Evolutionary conservation across 2,888 invertebrate genomes (phyloP).

Genomic region (Cephus pygmeus): DNA sequence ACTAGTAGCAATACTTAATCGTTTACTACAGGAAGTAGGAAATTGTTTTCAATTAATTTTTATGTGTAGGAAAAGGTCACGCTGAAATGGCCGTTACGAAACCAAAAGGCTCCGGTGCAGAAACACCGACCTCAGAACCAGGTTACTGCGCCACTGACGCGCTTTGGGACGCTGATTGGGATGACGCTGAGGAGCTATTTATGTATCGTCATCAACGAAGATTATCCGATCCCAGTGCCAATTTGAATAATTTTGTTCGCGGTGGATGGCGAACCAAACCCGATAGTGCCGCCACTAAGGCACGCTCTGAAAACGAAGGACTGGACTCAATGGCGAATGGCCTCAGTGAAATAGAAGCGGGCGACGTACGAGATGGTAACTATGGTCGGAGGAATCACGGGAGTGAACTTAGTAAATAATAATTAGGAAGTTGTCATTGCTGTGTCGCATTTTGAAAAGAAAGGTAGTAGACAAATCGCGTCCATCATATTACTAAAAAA

Average conservation of each 20-base stretch:
- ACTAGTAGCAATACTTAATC: slow-evolving; percentile 14
- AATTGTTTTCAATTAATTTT: slow-evolving; percentile 6
- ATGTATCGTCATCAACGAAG: slow-evolving; percentile 84
- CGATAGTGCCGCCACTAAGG: slow-evolving; percentile 69
- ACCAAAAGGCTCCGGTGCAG: slow-evolving; percentile 90
- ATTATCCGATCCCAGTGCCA: slow-evolving; percentile 93
- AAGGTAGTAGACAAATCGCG: neutral
- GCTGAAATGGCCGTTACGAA: slow-evolving; percentile 98
- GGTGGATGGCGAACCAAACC: slow-evolving; percentile 82
- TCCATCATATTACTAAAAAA: neutral
- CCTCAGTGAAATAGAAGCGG: slow-evolving; percentile 92
- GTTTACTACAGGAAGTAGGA: neutral
- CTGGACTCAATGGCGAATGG: slow-evolving; percentile 87
- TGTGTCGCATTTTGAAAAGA: neutral
- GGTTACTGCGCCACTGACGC: slow-evolving; percentile 83
- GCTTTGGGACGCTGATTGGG: slow-evolving; percentile 91
- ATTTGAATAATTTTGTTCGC: slow-evolving; percentile 85
- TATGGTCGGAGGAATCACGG: slow-evolving; percentile 29
- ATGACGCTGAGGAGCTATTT: slow-evolving; percentile 87
- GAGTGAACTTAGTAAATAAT: slow-evolving; percentile 14
- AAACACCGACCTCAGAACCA: slow-evolving; percentile 94
- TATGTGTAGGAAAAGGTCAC: slow-evolving; percentile 78
- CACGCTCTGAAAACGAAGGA: slow-evolving; percentile 92
- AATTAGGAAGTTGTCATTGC: slow-evolving; percentile 1
- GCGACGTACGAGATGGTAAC: slow-evolving; percentile 90